Evolutionary conservation across 1,140 invertebrate genomes (phyloP), one percentile per base, ranked within the genome.

Genomic region (Drosophila repleta): DNA sequence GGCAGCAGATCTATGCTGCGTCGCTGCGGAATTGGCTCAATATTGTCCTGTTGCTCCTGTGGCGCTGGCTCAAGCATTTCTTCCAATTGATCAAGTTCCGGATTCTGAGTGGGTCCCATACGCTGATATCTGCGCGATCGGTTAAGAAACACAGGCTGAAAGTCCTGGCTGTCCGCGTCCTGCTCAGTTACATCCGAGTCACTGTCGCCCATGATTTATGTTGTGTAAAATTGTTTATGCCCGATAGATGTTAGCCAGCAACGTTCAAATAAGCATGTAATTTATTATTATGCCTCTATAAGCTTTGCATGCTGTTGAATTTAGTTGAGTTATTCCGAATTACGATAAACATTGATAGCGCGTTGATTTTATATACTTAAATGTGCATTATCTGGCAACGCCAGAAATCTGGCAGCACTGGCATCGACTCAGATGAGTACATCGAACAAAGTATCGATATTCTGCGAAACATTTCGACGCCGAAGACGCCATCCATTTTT

Each of bases 401-500:
- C n/a, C 0, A 32, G 1, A 17, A 15, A 8, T 46, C 26, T 60
- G 57, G 41, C 43, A 60, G 1, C 57, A 13, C 41, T 21, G 43
- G 10, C 11, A 3, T 13, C 1, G 10, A 37, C 7, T 4, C 35
- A 32, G 48, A 32, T 39, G 41, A 65, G 52, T 56, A 64, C 1
- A 18, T 43, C 8, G 17, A 39, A 0, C 3, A 2, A 18, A 21
- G 24, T 69, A 69, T 69, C 66, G 66, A 51, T 55, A 37, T 20
- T 13, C 8, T 39, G 35, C 41, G 39, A 20, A 62, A 6, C 17
- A 52, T 20, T 66, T 52, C 17, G 46, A 71, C 68, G 46, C 68
- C 46, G 62, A 43, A 43, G 68, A 71, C 68, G 68, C 68, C 68
- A 71, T 71, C 66, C 68, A 43, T 66, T 66, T 67, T 49, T 37